Base-by-base conservation (phyloP, 2,888 invertebrate genomes). In the Schrankia costaestrigalis region DNA sequence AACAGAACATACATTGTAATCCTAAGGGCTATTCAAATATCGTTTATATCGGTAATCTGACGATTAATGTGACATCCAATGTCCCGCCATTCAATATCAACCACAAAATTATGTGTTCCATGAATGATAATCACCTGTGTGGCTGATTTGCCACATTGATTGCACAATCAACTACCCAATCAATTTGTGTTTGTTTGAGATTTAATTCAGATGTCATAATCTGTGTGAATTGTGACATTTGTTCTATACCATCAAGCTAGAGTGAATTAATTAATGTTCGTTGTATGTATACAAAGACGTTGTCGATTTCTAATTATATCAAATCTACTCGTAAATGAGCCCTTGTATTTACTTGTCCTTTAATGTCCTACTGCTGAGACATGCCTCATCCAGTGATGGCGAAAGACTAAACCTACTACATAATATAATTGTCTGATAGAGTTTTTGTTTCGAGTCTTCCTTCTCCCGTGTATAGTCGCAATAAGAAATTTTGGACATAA, bases 41-140 rank as follows among this genome's bases (percentile, higher is more conserved):
- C 61, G 70, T 69, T 71, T 57, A 57, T 48, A 59, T 46, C 58
- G 51, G 56, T 70, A 72, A 76, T 72, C 70, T 59, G 50, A 46
- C 62, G 66, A 72, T 74, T 72, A 76, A 65, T 67, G 60, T 58
- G 61, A 65, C 56, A 51, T 53, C 41, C 42, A 56, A 65, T 63
- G 65, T 56, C 61, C 56, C 61, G 49, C 54, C 49, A 49, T 52
- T 45, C 49, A 63, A 67, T 66, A 64, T 72, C 65, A 63, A 65
- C 79, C 76, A 50, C 76, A 63, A 67, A 73, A 76, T 75, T 69
- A 75, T 76, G 71, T 69, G 67, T 68, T 65, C 60, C 59, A 61
- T 68, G 62, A 68, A 70, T 69, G 67, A 70, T 68, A 75, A 76
- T 78, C 70, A 67, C 63, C 40, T 47, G 38, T 38, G 56, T 50